Evolutionary conservation across 2,797 vertebrate species (phyloP).

Genomic region (Pelobates cultripes): DNA sequence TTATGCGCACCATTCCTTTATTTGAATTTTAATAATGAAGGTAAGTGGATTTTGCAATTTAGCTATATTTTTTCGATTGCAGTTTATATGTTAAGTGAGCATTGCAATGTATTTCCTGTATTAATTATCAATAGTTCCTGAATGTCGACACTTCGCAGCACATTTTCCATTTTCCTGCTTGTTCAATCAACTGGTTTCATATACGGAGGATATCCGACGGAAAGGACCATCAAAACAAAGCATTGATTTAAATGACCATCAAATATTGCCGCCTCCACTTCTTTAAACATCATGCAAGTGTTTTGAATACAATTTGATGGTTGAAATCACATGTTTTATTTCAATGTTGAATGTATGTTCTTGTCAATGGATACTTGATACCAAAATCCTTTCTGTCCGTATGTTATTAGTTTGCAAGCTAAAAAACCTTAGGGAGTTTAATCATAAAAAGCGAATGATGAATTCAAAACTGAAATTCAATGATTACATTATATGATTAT

Average conservation of each 20-base stretch:
- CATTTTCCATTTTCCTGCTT: not conserved
- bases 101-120: not conserved
- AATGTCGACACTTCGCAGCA: not conserved
- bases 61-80: not conserved
- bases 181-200: not conserved
- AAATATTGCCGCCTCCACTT: not conserved
- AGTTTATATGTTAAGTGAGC: not conserved
- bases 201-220: not conserved
- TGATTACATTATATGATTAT: too few species aligned
- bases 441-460: too few species aligned
- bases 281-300: slow-evolving; percentile 6
- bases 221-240: not conserved
- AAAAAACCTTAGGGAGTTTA: too few species aligned
- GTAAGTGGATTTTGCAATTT: slow-evolving; percentile 65
- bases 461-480: too few species aligned
- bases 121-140: too few species aligned
- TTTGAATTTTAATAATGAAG: slow-evolving; percentile 98
- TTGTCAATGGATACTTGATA: too few species aligned
- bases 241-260: too few species aligned
- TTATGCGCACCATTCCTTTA: slow-evolving; percentile 97
- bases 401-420: too few species aligned
- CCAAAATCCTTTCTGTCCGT: too few species aligned
- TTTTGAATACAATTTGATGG: slow-evolving; percentile 34
- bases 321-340: slow-evolving; percentile 28
- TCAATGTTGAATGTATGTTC: not conserved